These are phyloP conservation scores for Tenthredo distinguenda DNA, from an alignment of 2,888 invertebrate genomes.

Conservation along the genomic window DNA sequence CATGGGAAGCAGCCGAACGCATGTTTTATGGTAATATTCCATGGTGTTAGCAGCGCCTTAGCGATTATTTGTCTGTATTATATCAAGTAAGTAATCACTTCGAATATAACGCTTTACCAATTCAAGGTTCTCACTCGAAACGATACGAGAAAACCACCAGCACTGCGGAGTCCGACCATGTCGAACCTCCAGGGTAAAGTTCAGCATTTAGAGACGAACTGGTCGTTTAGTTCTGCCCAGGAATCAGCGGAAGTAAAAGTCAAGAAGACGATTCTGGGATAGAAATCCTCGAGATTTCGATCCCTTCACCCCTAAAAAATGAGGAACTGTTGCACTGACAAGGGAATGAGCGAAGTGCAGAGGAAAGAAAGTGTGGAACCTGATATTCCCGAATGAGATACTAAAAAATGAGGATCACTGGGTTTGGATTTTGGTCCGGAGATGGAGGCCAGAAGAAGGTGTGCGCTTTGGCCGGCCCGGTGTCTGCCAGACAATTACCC, in stretches of 20 bases:
- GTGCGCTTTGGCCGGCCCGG: constrained; percentile 62
- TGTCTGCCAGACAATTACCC: constrained; percentile 76
- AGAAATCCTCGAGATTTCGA: background rate
- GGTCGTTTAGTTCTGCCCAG: background rate
- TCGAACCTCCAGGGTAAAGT: background rate
- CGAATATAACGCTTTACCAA: constrained; percentile 51
- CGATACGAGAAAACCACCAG: background rate
- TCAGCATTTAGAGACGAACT: background rate
- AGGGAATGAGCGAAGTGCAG: no score
- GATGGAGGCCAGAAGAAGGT: constrained; percentile 59
- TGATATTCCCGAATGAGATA: background rate
- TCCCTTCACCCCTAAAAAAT: background rate
- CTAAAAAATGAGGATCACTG: constrained; percentile 68
- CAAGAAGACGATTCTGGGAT: background rate
- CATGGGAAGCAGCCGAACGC: constrained; percentile 60
- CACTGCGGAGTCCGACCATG: background rate
- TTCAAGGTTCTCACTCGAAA: constrained; percentile 44
- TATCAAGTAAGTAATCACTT: constrained; percentile 66
- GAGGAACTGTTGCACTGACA: background rate
- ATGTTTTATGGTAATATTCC: constrained; percentile 74
- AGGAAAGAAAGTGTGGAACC: background rate
- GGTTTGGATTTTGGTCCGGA: constrained; percentile 64
- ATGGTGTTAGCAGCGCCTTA: constrained; percentile 70
- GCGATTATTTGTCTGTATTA: constrained; percentile 73
- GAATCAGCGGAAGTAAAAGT: background rate